These are phyloP conservation scores for Rhinatrema bivittatum DNA, from an alignment of 2,797 vertebrate genomes.

Conservation along the genomic window DNA sequence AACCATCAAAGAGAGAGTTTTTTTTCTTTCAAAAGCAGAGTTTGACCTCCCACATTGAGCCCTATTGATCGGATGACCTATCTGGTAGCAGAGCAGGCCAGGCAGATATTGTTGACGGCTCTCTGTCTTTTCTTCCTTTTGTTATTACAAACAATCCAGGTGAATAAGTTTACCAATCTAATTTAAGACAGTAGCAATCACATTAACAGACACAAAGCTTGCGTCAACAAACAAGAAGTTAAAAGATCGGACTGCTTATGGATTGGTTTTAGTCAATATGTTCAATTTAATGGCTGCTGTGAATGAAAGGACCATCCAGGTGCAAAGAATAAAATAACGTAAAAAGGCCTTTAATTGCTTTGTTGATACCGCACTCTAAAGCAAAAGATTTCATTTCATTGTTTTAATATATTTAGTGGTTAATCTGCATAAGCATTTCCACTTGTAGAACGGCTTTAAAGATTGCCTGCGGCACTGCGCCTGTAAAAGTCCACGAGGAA, in stretches of 20 bases:
- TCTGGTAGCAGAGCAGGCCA: not conserved
- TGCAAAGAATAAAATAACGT: no score
- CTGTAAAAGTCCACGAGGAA: no score
- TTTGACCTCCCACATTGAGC: not conserved
- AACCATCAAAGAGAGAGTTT: not conserved
- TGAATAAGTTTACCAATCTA: not conserved
- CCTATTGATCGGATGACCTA: not conserved
- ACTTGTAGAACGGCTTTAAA: no score
- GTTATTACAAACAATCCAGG: not conserved
- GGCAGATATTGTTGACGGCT: not conserved
- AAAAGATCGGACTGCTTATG: constrained; percentile 5
- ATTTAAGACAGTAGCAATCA: constrained; percentile 12
- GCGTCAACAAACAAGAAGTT: constrained; percentile 1
- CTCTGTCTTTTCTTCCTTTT: not conserved
- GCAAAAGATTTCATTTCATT: constrained; percentile 5
- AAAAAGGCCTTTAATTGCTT: not conserved
- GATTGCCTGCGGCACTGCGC: no score
- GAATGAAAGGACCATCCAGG: not conserved
- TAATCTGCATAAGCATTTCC: no score
- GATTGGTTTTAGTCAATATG: not conserved
- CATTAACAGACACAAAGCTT: constrained; percentile 17
- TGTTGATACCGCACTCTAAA: not conserved
- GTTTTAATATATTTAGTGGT: not conserved
- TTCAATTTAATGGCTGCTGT: not conserved
- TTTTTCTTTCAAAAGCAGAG: not conserved